Evolutionary conservation across 2,797 vertebrate species (phyloP), one percentile per base, ranked within the genome.

Genomic region (Pelochelys cantorii): DNA sequence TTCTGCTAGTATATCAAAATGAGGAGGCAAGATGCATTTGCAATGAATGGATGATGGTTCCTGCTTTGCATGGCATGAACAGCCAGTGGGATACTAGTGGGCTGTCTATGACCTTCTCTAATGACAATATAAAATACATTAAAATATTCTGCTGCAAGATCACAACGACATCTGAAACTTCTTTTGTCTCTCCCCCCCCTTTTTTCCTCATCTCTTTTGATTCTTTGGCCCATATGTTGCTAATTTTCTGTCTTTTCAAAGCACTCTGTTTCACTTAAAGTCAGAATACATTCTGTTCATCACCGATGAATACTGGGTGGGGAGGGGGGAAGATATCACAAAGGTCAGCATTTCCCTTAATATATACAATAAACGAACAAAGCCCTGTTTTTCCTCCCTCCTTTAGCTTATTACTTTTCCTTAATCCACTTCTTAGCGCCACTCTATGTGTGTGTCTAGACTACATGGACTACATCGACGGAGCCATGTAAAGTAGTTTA

Each of bases 191-290:
- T 96, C 94, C 92, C 85, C 84, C 88, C 29, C 74, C 94, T 82
- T 80, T 95, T 96, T 95, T 93, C 78, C 94, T 97, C 95, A 93
- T 97, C 97, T 96, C 89, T 96, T 95, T 96, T 96, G 96, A 95
- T 98, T 97, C 97, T 97, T 97, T 95, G 93, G 97, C 95, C 97
- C 98, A 97, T 97, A 96, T 98, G 98, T 98, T 98, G 98, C 97
- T 98, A 96, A 98, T 98, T 98, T 98, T 96, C 96, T 96, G 93
- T 97, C 97, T 97, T 98, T 97, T 97, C 97, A 97, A 98, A 98
- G 96, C 93, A 78, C 94, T 95, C 95, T 60, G 15, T 95, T 96
- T 97, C 95, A 95, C 96, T 97, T 95, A 96, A 97, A 97, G 95
- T 97, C 97, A 95, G 96, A 98, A 97, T 95, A 89, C 88, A 95